Conservation (phyloP, 2,113 vertebrate genomes). For the Camelus bactrianus region DNA sequence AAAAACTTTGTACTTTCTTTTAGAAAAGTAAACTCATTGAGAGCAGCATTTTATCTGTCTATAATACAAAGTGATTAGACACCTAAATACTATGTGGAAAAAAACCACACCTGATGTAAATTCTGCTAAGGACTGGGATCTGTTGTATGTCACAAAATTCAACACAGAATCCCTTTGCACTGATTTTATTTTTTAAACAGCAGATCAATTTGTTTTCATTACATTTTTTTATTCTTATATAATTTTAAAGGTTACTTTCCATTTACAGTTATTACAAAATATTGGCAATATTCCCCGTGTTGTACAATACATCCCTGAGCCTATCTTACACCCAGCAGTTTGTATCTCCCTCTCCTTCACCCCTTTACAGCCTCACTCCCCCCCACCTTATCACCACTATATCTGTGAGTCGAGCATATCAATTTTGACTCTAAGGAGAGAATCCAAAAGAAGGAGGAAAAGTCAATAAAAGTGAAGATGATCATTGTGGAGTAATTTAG, state of each 20-base stretch:
- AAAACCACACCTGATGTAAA: neutral
- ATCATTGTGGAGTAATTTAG: conserved; percentile 66
- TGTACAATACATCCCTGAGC: too few relatives aligned
- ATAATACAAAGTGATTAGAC: neutral
- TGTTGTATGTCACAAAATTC: neutral
- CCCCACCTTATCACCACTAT: too few relatives aligned
- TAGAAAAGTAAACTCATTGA: neutral
- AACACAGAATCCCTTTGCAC: neutral
- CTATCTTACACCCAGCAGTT: too few relatives aligned
- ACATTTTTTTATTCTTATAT: too few relatives aligned
- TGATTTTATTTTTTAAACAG: neutral
- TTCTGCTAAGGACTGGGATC: neutral
- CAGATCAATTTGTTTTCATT: neutral
- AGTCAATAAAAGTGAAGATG: conserved; percentile 58
- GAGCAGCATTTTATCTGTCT: conserved; percentile 8
- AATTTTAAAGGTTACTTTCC: too few relatives aligned
- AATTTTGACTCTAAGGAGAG: conserved; percentile 36
- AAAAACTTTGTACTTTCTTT: neutral
- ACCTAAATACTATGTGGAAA: neutral
- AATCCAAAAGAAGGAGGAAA: conserved; percentile 16
- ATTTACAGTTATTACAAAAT: too few relatives aligned
- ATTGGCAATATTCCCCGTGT: too few relatives aligned
- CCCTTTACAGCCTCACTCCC: too few relatives aligned
- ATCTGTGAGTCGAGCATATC: too few relatives aligned
- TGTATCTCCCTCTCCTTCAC: too few relatives aligned